phyloP scores from a whole-genome alignment of 1,140 invertebrate genomes.

The Metaphire vulgaris region DNA sequence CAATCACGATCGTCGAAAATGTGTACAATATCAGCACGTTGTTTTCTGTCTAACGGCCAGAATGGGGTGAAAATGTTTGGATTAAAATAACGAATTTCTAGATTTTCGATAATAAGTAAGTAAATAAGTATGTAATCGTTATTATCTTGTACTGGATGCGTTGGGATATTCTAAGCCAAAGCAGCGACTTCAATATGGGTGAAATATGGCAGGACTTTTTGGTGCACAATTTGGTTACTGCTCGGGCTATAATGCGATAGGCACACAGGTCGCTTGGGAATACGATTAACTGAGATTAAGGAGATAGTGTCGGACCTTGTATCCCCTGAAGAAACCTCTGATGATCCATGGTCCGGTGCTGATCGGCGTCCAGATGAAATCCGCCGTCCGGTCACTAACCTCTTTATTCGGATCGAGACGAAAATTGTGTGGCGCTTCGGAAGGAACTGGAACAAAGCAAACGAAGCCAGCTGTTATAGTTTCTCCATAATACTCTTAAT shows the following conservation, averaged over 20 bases:
- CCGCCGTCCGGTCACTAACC: constrained; percentile 17
- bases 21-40: no score
- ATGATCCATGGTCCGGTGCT: constrained; percentile 31
- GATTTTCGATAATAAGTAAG: no score
- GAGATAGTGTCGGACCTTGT: constrained; percentile 21
- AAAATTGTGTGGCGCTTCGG: constrained; percentile 27
- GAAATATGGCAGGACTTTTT: neutral
- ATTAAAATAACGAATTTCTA: no score
- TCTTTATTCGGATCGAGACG: constrained; percentile 23
- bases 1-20: no score
- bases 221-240: no score
- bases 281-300: neutral
- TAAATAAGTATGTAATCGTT: neutral
- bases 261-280: no score
- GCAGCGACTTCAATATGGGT: neutral
- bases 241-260: no score
- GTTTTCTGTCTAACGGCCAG: no score
- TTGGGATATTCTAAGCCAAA: neutral
- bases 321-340: constrained; percentile 28
- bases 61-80: no score
- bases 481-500: no score
- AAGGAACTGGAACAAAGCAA: constrained; percentile 19
- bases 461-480: no score
- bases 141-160: neutral
- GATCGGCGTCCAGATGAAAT: constrained; percentile 27